Conservation (phyloP, 2,888 invertebrate species). For the Leptura quadrifasciata region DNA sequence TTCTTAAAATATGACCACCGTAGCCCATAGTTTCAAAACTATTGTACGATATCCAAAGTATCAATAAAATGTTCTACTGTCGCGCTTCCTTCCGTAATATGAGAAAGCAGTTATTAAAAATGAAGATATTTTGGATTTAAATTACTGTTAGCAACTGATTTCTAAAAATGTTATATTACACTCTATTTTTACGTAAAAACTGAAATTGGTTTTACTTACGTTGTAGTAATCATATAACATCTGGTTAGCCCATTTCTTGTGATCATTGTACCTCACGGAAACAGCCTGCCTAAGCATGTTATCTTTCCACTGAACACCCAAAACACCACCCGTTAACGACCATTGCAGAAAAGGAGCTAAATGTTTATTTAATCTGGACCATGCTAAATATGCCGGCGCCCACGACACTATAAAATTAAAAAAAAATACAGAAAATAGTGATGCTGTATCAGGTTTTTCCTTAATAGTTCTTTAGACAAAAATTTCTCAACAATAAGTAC, state of each 20-base stretch:
- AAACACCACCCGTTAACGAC: constrained; percentile 76
- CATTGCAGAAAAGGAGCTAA: constrained; percentile 82
- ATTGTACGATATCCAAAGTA: too few relatives aligned
- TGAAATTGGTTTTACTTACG: constrained; percentile 70
- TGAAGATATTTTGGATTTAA: too few relatives aligned
- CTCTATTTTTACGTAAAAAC: background rate
- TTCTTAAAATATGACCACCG: too few relatives aligned
- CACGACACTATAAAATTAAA: constrained; percentile 76
- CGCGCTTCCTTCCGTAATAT: too few relatives aligned
- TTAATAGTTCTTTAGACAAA: background rate
- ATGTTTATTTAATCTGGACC: constrained; percentile 81
- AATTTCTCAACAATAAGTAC: background rate
- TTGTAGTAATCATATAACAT: constrained; percentile 79
- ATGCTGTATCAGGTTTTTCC: background rate
- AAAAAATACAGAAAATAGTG: constrained; percentile 5
- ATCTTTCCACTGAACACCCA: constrained; percentile 81
- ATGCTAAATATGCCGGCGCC: constrained; percentile 82
- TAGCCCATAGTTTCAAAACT: too few relatives aligned
- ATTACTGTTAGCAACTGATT: too few relatives aligned
- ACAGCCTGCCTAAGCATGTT: constrained; percentile 79
- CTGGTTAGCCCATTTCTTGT: constrained; percentile 74
- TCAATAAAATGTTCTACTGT: too few relatives aligned
- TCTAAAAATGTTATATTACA: background rate
- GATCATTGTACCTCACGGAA: constrained; percentile 78
- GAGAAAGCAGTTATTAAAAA: too few relatives aligned